Conservation (phyloP, 2,113 vertebrate species). For the Colius striatus region DNA sequence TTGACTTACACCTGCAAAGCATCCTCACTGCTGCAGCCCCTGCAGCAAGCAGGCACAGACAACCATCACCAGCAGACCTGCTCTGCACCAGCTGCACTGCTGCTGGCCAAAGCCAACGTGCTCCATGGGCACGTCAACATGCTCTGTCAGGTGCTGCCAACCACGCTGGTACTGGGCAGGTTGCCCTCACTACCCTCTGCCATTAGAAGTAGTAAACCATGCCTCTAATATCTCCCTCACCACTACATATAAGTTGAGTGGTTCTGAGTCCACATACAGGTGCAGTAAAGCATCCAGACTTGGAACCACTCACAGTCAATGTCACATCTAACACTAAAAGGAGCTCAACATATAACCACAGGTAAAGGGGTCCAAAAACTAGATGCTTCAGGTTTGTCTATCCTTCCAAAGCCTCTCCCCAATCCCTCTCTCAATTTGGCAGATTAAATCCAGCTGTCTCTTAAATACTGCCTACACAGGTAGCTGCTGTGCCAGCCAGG, state of each 20-base stretch:
- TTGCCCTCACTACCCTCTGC: not conserved
- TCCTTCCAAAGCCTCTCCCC: not conserved
- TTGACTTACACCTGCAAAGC: not conserved
- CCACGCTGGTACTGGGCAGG: not conserved
- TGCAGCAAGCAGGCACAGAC: not conserved
- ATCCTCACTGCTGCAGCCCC: not conserved
- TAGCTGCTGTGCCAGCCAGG: not conserved
- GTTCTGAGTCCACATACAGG: not conserved
- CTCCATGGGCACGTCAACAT: fast-evolving
- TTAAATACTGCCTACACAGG: not conserved
- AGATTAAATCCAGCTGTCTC: not conserved
- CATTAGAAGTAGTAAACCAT: not conserved
- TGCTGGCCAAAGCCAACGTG: not conserved
- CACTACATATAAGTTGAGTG: not conserved
- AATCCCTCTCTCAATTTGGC: too few species aligned
- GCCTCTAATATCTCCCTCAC: not conserved
- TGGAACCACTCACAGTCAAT: not conserved
- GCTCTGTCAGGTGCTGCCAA: not conserved
- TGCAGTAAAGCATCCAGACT: not conserved
- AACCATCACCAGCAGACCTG: not conserved
- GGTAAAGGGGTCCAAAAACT: not conserved
- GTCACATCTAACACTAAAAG: not conserved
- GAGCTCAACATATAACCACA: not conserved
- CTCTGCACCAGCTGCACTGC: not conserved
- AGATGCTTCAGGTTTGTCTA: not conserved